Evolutionary conservation across 1,140 invertebrate species (phyloP).

Genomic region (Drosophila sulfurigaster): DNA sequence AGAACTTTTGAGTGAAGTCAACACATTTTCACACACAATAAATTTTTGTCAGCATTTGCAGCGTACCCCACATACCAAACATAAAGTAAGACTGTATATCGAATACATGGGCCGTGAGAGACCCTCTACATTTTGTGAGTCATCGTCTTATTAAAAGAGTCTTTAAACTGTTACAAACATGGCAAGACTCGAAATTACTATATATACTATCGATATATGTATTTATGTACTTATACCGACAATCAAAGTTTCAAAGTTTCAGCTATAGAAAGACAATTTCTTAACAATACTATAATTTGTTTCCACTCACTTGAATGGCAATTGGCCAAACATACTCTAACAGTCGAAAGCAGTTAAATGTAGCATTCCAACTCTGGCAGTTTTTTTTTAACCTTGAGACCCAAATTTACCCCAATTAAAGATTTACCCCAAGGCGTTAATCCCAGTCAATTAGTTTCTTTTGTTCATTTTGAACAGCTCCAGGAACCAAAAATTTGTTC

Average conservation of each 20-base stretch:
- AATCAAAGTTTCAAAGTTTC: too few species aligned
- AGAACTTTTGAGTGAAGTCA: constrained; percentile 80
- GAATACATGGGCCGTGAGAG: constrained; percentile 12
- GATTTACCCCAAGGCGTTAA: constrained; percentile 77
- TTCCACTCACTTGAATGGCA: too few species aligned
- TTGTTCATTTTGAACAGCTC: constrained; percentile 70
- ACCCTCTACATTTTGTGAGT: neutral
- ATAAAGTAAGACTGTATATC: neutral
- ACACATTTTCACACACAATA: constrained; percentile 83
- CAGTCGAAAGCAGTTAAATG: too few species aligned
- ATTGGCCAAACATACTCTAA: too few species aligned
- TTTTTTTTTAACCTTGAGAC: constrained; percentile 58
- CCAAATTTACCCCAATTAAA: constrained; percentile 53
- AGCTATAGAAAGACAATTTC: too few species aligned
- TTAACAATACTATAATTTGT: too few species aligned
- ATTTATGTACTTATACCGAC: too few species aligned
- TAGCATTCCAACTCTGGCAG: neutral
- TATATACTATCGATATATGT: too few species aligned
- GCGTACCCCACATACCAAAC: constrained; percentile 37
- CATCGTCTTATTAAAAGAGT: too few species aligned
- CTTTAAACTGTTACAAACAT: too few species aligned
- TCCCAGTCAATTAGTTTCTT: constrained; percentile 80
- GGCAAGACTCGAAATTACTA: too few species aligned
- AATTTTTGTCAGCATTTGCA: constrained; percentile 76
- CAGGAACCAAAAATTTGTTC: constrained; percentile 52